These are phyloP conservation scores for Cetoscarus ocellatus DNA, from an alignment of 2,797 vertebrate species.

Conservation along the genomic window DNA sequence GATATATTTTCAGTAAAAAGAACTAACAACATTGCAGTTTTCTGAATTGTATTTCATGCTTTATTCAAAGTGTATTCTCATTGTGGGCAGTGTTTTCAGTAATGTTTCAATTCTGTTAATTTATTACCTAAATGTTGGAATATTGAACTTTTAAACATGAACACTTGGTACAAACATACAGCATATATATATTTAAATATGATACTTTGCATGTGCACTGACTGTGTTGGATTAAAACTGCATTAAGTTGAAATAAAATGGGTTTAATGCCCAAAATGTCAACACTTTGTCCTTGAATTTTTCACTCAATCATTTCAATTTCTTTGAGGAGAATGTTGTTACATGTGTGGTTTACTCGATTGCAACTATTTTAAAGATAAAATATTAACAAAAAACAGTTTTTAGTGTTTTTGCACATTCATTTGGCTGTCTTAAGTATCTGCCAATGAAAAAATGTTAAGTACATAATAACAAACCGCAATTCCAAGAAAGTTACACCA, in stretches of 20 bases:
- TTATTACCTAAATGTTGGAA: slow-evolving; percentile 77
- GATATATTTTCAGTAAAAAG: slow-evolving; percentile 51
- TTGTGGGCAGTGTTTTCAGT: slow-evolving; percentile 78
- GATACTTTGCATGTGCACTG: slow-evolving; percentile 85
- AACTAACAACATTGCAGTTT: slow-evolving; percentile 62
- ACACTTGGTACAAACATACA: slow-evolving; percentile 78
- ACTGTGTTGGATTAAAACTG: slow-evolving; percentile 82
- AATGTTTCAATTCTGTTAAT: slow-evolving; percentile 72
- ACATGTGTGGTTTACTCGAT: neutral
- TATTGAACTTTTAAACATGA: slow-evolving; percentile 78
- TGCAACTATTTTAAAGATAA: too few relatives aligned
- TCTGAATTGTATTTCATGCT: slow-evolving; percentile 68
- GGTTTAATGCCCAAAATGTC: slow-evolving; percentile 71
- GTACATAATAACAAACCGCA: too few relatives aligned
- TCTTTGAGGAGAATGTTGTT: neutral
- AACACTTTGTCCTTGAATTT: neutral
- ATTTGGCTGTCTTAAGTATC: too few relatives aligned
- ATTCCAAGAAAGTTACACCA: too few relatives aligned
- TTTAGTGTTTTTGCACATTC: too few relatives aligned
- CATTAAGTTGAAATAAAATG: slow-evolving; percentile 85
- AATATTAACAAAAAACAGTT: too few relatives aligned
- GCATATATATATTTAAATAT: slow-evolving; percentile 81
- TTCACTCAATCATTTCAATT: neutral
- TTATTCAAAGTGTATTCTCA: slow-evolving; percentile 74
- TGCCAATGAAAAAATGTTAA: too few relatives aligned